Conservation (phyloP, 2,797 vertebrate genomes). For the Sebastiscus albofasciatus region DNA sequence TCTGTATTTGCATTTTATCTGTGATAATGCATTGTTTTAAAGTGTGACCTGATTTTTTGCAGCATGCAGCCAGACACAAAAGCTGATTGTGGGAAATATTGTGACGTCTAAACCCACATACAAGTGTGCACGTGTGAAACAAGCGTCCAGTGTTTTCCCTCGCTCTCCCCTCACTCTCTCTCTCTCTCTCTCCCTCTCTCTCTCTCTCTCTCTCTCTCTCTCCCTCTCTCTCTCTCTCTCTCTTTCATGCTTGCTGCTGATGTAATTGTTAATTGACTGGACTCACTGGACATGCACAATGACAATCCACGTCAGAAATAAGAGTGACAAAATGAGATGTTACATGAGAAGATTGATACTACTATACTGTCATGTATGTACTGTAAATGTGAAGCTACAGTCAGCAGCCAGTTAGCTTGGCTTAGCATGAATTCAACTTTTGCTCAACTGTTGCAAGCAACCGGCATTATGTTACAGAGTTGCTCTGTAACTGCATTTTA, state of each 20-base stretch:
- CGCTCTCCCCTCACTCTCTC: slow-evolving; percentile 19
- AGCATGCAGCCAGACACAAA: slow-evolving; percentile 25
- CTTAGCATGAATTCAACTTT: not conserved
- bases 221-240: slow-evolving; percentile 2
- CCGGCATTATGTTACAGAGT: not conserved
- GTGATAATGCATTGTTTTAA: not conserved
- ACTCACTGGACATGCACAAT: slow-evolving; percentile 24
- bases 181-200: not conserved
- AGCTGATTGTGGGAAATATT: slow-evolving; percentile 57
- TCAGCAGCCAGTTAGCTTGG: not conserved
- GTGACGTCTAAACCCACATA: slow-evolving; percentile 24
- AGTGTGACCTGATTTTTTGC: slow-evolving; percentile 26
- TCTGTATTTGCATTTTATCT: slow-evolving; percentile 8
- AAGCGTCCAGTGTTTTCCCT: slow-evolving; percentile 60
- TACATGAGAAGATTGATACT: not conserved
- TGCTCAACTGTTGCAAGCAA: not conserved
- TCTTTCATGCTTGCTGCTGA: slow-evolving; percentile 17
- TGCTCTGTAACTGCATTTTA: not conserved
- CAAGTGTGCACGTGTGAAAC: slow-evolving; percentile 59
- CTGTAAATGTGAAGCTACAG: not conserved
- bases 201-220: no score
- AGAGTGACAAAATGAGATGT: not conserved
- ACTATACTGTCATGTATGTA: not conserved
- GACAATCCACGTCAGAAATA: not conserved
- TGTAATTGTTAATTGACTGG: slow-evolving; percentile 38